Base-by-base conservation (phyloP, 2,888 invertebrate species). In the Eueremaeus valkanovi region DNA sequence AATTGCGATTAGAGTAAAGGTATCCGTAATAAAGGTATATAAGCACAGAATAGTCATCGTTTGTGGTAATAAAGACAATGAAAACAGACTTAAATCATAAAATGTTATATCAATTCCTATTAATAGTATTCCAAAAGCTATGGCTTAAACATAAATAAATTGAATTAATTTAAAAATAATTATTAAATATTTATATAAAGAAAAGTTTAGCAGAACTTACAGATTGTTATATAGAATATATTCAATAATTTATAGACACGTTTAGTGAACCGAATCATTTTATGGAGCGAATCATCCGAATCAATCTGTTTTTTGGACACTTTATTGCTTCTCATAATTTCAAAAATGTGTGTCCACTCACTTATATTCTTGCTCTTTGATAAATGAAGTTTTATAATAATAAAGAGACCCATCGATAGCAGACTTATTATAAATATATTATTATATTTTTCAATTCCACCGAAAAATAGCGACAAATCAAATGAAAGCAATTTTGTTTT, bases 391-490 rank as follows among this genome's bases (percentile, higher is more conserved):
- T 18, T 45, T 3, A 45, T 3, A 45, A 45, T 18, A 3, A 45
- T 11, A 11, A 21, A 6, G 24, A 58, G 27, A 6, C 13, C 58
- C 21, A 6, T 11, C 27, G 2, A 24, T 16, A 24, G 6, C 6
- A 58, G 16, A 9, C 3, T 11, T 24, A 58, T 27, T 24, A 58
- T 5, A 58, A 3, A 24, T 24, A 58, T 24, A 6, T 8, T 24
- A 24, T 58, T 58, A 24, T 58, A 58, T 24, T 58, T 58, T 58
- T 58, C 27, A 27, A 58, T 58, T 5, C 58, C 58, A 16, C 58
- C 58, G 29, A 29, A 6, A 16, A 58, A 58, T 3, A 58, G 9
- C 3, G 58, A 24, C 24, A 29, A 3, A 16, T 58, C 58, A 58
- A 29, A 24, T 24, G 18, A 24, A 24, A 58, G 6, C 11, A 58